Evolutionary conservation across 2,113 vertebrate species (phyloP).

Genomic region (Tachysurus fulvidraco): DNA sequence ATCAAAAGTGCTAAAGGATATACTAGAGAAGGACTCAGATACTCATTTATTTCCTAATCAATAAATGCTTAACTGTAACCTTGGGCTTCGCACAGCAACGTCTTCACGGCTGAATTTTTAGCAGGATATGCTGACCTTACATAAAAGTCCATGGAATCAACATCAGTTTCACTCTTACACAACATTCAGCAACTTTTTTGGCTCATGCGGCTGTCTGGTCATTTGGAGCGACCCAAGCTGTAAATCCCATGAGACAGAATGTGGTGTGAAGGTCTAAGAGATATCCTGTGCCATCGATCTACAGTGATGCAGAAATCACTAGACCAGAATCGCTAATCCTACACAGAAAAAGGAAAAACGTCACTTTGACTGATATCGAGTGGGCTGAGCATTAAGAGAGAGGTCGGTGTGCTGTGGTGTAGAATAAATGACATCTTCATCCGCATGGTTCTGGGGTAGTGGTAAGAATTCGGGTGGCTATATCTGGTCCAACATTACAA

Average conservation of each 20-base stretch:
- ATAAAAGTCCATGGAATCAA: background rate
- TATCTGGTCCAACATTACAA: background rate
- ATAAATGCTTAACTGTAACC: background rate
- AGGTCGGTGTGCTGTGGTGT: background rate
- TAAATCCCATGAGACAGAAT: background rate
- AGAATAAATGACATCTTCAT: constrained; percentile 1
- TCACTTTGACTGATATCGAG: constrained; percentile 1
- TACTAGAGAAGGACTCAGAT: background rate
- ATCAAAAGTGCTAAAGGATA: background rate
- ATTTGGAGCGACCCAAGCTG: background rate
- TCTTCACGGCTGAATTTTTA: background rate
- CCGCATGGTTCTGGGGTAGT: background rate
- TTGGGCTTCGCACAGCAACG: background rate
- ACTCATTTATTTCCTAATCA: background rate
- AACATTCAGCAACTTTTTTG: constrained; percentile 27
- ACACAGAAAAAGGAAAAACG: background rate
- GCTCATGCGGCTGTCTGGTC: background rate
- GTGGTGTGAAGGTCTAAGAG: constrained; percentile 17
- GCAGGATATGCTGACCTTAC: constrained; percentile 5
- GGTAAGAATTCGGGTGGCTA: background rate
- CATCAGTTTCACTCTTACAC: background rate
- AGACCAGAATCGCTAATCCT: constrained; percentile 27
- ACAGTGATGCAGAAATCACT: constrained; percentile 3
- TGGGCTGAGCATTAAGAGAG: background rate
- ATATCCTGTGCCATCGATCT: background rate